These are phyloP conservation scores for Andrena trimmerana DNA, from an alignment of 2,888 invertebrate genomes.

Conservation along the genomic window DNA sequence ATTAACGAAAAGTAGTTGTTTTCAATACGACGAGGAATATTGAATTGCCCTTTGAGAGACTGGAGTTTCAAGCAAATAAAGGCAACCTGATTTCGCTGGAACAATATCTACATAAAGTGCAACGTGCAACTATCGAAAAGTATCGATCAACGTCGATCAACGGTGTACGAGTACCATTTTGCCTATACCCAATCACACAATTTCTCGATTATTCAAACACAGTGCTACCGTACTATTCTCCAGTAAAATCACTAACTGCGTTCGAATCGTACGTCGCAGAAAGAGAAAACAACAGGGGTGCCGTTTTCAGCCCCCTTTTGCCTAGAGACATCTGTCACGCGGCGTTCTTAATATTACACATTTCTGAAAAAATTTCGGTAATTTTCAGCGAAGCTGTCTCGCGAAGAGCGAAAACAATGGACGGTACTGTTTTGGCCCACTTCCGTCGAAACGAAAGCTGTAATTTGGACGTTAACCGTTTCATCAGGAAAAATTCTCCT, in stretches of 20 bases:
- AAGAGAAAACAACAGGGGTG: background rate
- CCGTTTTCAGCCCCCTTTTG: background rate
- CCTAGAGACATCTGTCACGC: background rate
- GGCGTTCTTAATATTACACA: background rate
- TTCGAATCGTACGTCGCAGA: background rate
- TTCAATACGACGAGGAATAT: background rate
- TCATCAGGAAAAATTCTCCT: slow-evolving; percentile 12
- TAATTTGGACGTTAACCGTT: slow-evolving; percentile 4
- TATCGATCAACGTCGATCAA: slow-evolving; percentile 52
- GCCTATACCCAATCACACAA: slow-evolving; percentile 15
- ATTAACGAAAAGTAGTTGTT: background rate
- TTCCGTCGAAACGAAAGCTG: background rate
- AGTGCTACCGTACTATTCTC: background rate
- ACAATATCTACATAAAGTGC: background rate
- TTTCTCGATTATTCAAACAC: slow-evolving; percentile 44
- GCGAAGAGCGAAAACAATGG: background rate
- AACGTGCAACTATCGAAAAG: slow-evolving; percentile 39
- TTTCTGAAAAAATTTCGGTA: background rate
- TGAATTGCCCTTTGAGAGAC: background rate
- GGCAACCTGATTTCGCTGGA: slow-evolving; percentile 5
- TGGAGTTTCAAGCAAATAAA: slow-evolving; percentile 9
- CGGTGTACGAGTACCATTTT: slow-evolving; percentile 28
- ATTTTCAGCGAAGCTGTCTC: background rate
- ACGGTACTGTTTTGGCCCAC: background rate
- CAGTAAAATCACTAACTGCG: slow-evolving; percentile 7